Evolutionary conservation across 35 echinoderm and acorn worm species (phyloP), one percentile per base, ranked within the genome.

Genomic region (Lytechinus pictus): DNA sequence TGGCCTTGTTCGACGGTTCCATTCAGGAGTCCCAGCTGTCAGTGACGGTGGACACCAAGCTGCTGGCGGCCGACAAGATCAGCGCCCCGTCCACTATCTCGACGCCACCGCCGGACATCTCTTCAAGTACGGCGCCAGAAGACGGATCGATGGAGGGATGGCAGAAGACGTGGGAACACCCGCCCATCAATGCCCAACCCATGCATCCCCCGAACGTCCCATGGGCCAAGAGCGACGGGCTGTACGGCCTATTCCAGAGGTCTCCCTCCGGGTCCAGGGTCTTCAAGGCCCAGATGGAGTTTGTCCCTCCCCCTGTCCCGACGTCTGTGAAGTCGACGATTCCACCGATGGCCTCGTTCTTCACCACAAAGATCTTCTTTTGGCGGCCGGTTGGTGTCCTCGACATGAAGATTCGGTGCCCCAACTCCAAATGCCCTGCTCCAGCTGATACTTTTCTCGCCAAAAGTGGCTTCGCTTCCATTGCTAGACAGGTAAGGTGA

Each of bases 61-160:
- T n/a, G n/a, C n/a, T n/a, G n/a, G n/a, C n/a, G n/a, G n/a, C n/a
- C n/a, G n/a, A n/a, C n/a, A n/a, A n/a, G n/a, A n/a, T n/a, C n/a
- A n/a, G n/a, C n/a, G n/a, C n/a, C n/a, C n/a, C n/a, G n/a, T n/a
- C n/a, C n/a, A n/a, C n/a, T n/a, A n/a, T n/a, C n/a, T n/a, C n/a
- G n/a, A n/a, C n/a, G n/a, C n/a, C n/a, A n/a, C n/a, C n/a, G n/a
- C n/a, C n/a, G n/a, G n/a, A n/a, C n/a, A n/a, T n/a, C n/a, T n/a
- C n/a, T n/a, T n/a, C n/a, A n/a, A n/a, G n/a, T n/a, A n/a, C n/a
- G n/a, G n/a, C n/a, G n/a, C n/a, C n/a, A n/a, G n/a, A n/a, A n/a
- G n/a, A n/a, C n/a, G n/a, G n/a, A n/a, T n/a, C n/a, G n/a, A n/a
- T 53, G 54, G 96, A 96, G 58, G 96, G 96, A 28, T 96, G 96